Percentiles rank a stretch among this genome's conserved stretches.
Conservation (phyloP, 2,888 invertebrate species). For the Ectemnius continuus region DNA sequence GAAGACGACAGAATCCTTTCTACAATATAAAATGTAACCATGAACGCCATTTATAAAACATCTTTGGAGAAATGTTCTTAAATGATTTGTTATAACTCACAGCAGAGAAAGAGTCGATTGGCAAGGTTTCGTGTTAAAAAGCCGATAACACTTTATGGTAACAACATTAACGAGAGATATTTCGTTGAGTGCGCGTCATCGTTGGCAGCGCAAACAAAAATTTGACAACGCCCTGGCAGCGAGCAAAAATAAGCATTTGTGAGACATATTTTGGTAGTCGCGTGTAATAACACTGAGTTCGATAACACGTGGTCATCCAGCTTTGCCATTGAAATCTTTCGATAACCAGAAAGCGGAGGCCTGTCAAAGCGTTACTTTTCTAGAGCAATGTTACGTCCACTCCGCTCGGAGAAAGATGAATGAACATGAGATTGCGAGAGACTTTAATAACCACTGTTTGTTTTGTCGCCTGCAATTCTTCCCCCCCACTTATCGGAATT, state of each 20-base stretch:
- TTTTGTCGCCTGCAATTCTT: not conserved
- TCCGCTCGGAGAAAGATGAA: constrained; percentile 30
- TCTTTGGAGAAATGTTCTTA: not conserved
- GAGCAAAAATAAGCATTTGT: constrained; percentile 11
- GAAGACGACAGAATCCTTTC: not conserved
- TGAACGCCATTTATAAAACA: not conserved
- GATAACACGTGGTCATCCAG: not conserved
- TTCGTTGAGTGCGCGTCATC: constrained; percentile 6
- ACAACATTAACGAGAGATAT: constrained; percentile 19
- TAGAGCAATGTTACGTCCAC: not conserved
- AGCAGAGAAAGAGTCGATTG: too few species aligned
- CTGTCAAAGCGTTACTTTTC: too few species aligned
- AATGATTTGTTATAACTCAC: too few species aligned
- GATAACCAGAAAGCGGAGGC: too few species aligned
- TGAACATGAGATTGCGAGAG: not conserved
- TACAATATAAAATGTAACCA: not conserved
- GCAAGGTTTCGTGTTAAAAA: not conserved
- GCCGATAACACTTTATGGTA: not conserved
- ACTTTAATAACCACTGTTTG: not conserved
- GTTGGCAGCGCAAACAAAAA: constrained; percentile 18
- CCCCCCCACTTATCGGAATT: not conserved
- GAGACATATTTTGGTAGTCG: too few species aligned
- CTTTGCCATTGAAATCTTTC: too few species aligned
- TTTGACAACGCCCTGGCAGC: not conserved
- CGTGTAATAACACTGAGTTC: not conserved